Evolutionary conservation across 2,797 vertebrate species (phyloP), one percentile per base, ranked within the genome.

Genomic region (Notolabrus celidotus): DNA sequence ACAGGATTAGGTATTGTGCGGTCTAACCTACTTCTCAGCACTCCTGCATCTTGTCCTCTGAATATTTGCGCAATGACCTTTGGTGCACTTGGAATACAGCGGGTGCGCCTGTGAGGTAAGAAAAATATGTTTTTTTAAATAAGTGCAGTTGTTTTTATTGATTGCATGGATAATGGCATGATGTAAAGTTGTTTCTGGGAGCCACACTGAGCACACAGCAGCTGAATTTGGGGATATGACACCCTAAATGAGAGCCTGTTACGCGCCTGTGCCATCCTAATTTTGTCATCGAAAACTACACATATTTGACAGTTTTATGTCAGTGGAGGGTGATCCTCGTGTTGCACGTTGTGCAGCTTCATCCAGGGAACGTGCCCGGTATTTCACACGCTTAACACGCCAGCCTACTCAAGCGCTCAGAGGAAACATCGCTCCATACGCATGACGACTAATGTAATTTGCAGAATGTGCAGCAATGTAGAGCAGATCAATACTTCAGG

Each of bases 51-150:
- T 74, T 67, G 73, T 88, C 86, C 71, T 80, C 74, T 81, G 77
- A 85, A 87, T 63, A 79, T 84, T 82, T 86, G 75, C 86, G 76
- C 88, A 86, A 89, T 91, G 90, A 91, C 87, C 87, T 89, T 83
- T 84, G 83, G 79, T 71, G 86, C 82, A 87, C 85, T 89, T 89
- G 87, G 89, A 80, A 78, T 88, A 79, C 68, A 77, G 54, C 74
- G 79, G 60, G 56, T 71, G 79, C 71, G 67, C 55, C 76, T 20
- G 22, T 85, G 57, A 92, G 90, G 92, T 93, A 88, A 90, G 83
- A 3, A 7, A 22, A 42, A 41, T 1, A 14, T 61, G 53, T 43
- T 4, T 11, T 34, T 12, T 11, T n/a, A n/a, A 3, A n/a, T 59
- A 46, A 57, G 63, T 25, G 5, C 12, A 7, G 22, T 14, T 16